These are phyloP conservation scores for Macroramphosus scolopax DNA, from an alignment of 2,797 vertebrate genomes.

Conservation along the genomic window DNA sequence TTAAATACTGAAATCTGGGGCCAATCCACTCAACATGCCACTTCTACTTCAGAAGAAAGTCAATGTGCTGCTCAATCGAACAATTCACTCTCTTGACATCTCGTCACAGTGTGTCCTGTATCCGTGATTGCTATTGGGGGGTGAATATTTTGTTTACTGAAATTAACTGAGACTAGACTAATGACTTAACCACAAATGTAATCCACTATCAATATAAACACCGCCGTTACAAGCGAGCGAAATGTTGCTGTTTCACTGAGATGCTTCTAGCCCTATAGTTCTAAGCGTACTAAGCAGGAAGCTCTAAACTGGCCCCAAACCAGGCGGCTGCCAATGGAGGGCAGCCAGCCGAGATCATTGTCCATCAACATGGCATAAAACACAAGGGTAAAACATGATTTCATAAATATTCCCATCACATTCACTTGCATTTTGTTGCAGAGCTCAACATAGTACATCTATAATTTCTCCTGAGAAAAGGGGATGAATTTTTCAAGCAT, in stretches of 20 bases:
- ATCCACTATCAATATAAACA: conserved; percentile 56
- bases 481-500: conserved; percentile 80
- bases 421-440: conserved; percentile 80
- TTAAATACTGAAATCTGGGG: conserved; percentile 55
- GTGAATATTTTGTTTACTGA: conserved; percentile 49
- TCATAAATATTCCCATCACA: conserved; percentile 75
- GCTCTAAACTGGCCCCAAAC: conserved; percentile 59
- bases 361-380: conserved; percentile 62
- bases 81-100: conserved; percentile 62
- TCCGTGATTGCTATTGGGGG: conserved; percentile 56
- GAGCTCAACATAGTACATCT: conserved; percentile 79
- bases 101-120: conserved; percentile 68
- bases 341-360: conserved; percentile 57
- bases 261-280: conserved; percentile 72
- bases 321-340: conserved; percentile 21
- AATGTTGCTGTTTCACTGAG: conserved; percentile 60
- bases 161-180: conserved; percentile 59
- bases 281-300: conserved; percentile 69
- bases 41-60: conserved; percentile 36
- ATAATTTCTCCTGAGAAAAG: conserved; percentile 83
- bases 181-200: conserved; percentile 57
- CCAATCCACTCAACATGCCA: conserved; percentile 40
- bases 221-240: conserved; percentile 48
- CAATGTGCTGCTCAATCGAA: conserved; percentile 56
- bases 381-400: conserved; percentile 66